Evolutionary conservation across 2,888 invertebrate species (phyloP).

Genomic region (Sussaba pulchella): DNA sequence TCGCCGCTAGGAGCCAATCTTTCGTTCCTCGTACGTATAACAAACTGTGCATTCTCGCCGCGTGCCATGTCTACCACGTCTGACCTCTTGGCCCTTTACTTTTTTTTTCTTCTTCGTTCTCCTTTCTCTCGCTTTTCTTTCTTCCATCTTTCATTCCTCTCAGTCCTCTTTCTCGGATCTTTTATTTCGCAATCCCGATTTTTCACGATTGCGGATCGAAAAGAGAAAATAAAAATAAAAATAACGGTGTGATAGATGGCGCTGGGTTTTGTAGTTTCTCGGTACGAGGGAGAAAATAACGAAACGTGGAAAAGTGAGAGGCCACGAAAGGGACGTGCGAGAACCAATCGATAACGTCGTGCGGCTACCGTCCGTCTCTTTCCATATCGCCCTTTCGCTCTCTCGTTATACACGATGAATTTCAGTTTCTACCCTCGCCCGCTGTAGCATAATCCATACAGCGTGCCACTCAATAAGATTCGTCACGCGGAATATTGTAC

Average conservation of each 20-base stretch:
- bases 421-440: conserved; percentile 75
- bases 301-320: conserved; percentile 37
- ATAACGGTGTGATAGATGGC: conserved; percentile 19
- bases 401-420: conserved; percentile 73
- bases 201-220: conserved; percentile 9
- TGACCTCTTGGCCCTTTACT: conserved; percentile 52
- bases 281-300: conserved; percentile 36
- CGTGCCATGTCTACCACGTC: conserved; percentile 44
- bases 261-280: conserved; percentile 12
- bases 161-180: background rate
- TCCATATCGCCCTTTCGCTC: conserved; percentile 27
- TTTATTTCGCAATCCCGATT: conserved; percentile 26
- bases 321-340: conserved; percentile 39
- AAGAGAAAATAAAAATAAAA: too few relatives aligned
- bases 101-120: conserved; percentile 24
- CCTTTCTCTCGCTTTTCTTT: background rate
- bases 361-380: conserved; percentile 25
- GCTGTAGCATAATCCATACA: conserved; percentile 43
- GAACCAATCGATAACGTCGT: conserved; percentile 62
- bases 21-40: conserved; percentile 63
- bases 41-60: conserved; percentile 31
- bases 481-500: conserved; percentile 66
- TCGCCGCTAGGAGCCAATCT: conserved; percentile 79
- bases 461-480: conserved; percentile 41
- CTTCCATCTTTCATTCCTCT: conserved; percentile 24